Conservation (phyloP, 1,140 invertebrate genomes). For the Orchesella cincta region DNA sequence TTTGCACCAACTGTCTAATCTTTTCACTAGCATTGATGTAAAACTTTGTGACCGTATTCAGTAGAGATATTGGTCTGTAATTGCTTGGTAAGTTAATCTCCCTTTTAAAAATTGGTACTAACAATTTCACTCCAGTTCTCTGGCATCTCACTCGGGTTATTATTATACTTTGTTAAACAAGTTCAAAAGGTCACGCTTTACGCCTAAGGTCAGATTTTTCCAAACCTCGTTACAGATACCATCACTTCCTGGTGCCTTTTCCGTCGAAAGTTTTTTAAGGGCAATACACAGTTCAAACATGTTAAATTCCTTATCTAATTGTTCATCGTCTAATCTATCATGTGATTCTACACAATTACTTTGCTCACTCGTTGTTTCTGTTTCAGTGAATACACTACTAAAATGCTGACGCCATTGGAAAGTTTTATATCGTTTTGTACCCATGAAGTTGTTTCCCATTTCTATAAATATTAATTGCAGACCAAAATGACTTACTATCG, state of each 20-base stretch:
- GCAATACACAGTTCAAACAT: not conserved
- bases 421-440: not conserved
- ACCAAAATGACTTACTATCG: not conserved
- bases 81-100: constrained; percentile 43
- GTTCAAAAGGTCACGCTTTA: not conserved
- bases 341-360: no score
- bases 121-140: constrained; percentile 31
- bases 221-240: constrained; percentile 1
- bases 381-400: not conserved
- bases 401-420: not conserved
- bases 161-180: not conserved
- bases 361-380: no score
- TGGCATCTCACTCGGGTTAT: constrained; percentile 1
- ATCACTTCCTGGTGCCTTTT: constrained; percentile 6
- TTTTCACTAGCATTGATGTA: constrained; percentile 43
- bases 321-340: not conserved
- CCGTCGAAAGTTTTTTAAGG: not conserved
- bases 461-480: not conserved
- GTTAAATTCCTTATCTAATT: not conserved
- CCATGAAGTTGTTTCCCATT: not conserved
- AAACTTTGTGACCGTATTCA: constrained; percentile 50
- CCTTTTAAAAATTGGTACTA: constrained; percentile 43
- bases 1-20: constrained; percentile 44
- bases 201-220: not conserved
- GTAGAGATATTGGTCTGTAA: constrained; percentile 50